A percentile compares a stretch with the other conserved stretches of the same genome.
Evolutionary conservation across 2,113 vertebrate species (phyloP).

Genomic region (Vidua macroura): DNA sequence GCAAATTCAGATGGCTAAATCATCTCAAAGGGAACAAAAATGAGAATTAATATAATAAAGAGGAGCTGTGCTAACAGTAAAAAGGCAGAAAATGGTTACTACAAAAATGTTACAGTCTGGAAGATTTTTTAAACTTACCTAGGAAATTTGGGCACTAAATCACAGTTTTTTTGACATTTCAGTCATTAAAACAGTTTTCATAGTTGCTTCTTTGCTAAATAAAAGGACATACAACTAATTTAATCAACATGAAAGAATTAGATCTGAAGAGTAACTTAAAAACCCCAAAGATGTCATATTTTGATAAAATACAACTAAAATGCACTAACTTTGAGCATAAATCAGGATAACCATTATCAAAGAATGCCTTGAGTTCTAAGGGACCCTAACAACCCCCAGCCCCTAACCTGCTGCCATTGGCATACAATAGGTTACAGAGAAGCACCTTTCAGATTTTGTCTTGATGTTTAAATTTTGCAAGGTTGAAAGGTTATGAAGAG

Average conservation of each 20-base stretch:
- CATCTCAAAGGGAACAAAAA: not conserved
- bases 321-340: not conserved
- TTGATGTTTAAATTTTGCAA: not conserved
- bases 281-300: not conserved
- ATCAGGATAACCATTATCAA: not conserved
- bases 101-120: not conserved
- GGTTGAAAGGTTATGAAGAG: not conserved
- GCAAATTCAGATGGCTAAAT: not conserved
- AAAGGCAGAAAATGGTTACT: not conserved
- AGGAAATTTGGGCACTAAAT: not conserved
- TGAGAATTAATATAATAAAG: not conserved
- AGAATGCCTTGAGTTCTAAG: not conserved
- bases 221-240: not conserved
- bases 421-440: not conserved
- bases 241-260: not conserved
- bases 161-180: not conserved
- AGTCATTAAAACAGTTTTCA: not conserved
- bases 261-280: not conserved
- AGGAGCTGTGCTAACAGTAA: not conserved
- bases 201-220: not conserved
- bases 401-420: rapidly evolving
- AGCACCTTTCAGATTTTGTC: not conserved
- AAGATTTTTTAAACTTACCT: not conserved
- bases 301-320: not conserved
- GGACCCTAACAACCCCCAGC: too few relatives aligned